Evolutionary conservation across 2,113 vertebrate genomes (phyloP), one percentile per base, ranked within the genome.

Genomic region (Prunella himalayana): DNA sequence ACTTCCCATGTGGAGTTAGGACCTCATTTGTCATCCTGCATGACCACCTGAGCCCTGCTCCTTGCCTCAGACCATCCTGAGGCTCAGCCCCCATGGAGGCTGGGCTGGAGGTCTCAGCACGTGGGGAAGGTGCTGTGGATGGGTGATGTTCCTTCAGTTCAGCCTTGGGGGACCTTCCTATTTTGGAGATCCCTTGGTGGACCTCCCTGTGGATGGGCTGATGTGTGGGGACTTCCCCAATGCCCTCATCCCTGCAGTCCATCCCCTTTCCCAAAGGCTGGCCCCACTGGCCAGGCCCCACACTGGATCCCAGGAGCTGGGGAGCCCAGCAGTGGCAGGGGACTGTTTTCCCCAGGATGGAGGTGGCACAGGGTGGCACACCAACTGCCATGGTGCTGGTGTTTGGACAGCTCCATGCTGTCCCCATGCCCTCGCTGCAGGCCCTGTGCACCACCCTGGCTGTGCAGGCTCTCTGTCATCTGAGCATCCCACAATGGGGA

Each of bases 371-470:
- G 61, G 33, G 37, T 37, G 37, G 37, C 37, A 37, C 37, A 37
- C 45, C 73, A 35, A 25, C 28, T 56, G 57, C 18, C 3, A 3
- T 2, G 12, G 14, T 65, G 50, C 59, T 79, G 53, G 15, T 19
- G 20, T 82, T 70, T 42, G n/a, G 17, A 4, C 11, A 9, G 37
- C 33, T 41, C n/a, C 47, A 18, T 41, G 5, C 25, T 33, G 8
- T 28, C 25, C 39, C 47, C 2, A 2, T 16, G 2, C 8, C 53
- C 25, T 44, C 0, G 0, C 33, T 63, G 42, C 78, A 28, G 20
- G 44, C 11, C 15, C 49, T 60, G 45, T 41, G 28, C 21, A 60
- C 17, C 15, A 17, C 16, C 10, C 45, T 35, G 21, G 15, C 56
- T 49, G 17, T 39, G 28, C n/a, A 33, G 44, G 27, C 13, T 73